These are phyloP conservation scores for Drosophila tropicalis DNA, from an alignment of 1,140 invertebrate genomes.

Conservation along the genomic window DNA sequence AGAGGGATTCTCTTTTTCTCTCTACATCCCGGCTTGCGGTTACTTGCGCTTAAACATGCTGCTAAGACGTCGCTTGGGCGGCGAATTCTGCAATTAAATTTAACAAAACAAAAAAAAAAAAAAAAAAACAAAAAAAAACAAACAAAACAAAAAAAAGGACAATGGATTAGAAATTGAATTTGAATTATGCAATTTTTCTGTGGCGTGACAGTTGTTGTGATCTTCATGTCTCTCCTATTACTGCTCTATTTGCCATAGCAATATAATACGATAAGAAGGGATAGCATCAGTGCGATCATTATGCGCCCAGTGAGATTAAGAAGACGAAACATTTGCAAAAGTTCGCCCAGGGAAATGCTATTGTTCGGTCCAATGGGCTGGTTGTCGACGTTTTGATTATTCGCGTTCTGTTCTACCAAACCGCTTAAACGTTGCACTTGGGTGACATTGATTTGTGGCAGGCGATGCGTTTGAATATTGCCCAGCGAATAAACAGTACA, in stretches of 20 bases:
- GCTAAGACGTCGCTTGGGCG: conserved; percentile 77
- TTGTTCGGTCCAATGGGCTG: neutral
- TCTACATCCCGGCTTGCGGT: neutral
- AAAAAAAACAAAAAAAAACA: conserved; percentile 15
- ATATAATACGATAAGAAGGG: neutral
- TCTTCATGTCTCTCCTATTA: neutral
- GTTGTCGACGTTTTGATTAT: neutral
- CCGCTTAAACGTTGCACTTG: conserved; percentile 15
- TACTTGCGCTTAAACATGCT: conserved; percentile 80
- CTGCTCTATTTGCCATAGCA: neutral
- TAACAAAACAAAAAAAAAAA: conserved; percentile 26
- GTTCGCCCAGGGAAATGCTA: neutral
- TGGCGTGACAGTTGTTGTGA: too few relatives aligned
- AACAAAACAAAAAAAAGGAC: conserved; percentile 9
- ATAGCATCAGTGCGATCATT: neutral
- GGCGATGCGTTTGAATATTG: conserved; percentile 30
- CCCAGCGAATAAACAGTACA: conserved; percentile 37
- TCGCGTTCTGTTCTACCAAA: neutral
- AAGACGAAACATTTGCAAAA: neutral
- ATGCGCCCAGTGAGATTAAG: conserved; percentile 6
- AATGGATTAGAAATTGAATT: neutral
- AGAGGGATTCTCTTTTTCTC: neutral
- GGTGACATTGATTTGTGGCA: conserved; percentile 37
- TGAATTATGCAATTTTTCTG: neutral
- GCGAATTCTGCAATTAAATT: conserved; percentile 71